Percentiles rank a stretch among this genome's conserved stretches.
Evolutionary conservation across 2,888 invertebrate species (phyloP).

Genomic region (Cylindroiulus punctatus): DNA sequence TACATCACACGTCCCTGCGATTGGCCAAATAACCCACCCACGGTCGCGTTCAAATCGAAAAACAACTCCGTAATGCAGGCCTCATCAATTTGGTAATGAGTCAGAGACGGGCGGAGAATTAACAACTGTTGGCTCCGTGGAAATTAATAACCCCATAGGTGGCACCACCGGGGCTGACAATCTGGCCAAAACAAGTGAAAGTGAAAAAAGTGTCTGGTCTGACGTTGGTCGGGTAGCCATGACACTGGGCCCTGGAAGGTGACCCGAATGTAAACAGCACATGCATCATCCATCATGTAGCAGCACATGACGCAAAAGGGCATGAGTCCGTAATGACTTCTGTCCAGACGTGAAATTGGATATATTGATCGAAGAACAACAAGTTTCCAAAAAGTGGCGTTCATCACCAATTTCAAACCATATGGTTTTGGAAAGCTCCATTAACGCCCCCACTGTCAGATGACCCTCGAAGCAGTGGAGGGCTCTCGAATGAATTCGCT

Average conservation of each 20-base stretch:
- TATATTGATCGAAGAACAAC: conserved; percentile 17
- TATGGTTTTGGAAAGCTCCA: not conserved
- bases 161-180: not conserved
- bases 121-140: not conserved
- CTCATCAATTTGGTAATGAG: conserved; percentile 11
- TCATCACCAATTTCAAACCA: not conserved
- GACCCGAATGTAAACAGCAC: not conserved
- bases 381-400: not conserved
- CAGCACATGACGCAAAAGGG: not conserved
- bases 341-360: not conserved
- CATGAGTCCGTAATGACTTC: not conserved
- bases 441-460: not conserved
- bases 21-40: conserved; percentile 3
- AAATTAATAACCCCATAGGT: not conserved
- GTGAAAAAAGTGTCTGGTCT: not conserved
- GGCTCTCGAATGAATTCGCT: no score
- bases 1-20: not conserved
- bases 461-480: no score
- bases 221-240: not conserved
- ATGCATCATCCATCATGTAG: conserved; percentile 21
- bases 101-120: not conserved
- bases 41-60: not conserved
- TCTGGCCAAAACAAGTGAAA: not conserved
- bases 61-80: not conserved
- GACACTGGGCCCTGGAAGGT: not conserved